Conservation (phyloP, 2,797 vertebrate species). For the Galagoides demidoff region DNA sequence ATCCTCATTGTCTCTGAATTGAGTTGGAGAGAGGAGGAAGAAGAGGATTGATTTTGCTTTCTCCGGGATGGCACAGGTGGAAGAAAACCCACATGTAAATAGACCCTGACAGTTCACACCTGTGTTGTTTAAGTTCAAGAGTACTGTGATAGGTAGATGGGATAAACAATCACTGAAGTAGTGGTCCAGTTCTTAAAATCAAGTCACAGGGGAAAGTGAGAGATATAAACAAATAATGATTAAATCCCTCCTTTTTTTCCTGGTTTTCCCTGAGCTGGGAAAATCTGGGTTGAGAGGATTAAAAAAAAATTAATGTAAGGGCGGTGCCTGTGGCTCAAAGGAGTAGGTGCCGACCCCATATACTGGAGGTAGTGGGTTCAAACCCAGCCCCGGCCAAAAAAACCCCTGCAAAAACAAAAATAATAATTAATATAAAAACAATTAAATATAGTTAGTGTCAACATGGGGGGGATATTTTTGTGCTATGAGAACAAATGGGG, state of each 20-base stretch:
- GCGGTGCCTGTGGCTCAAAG: no score
- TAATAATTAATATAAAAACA: not conserved
- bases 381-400: no score
- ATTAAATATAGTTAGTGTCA: not conserved
- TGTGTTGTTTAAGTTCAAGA: not conserved
- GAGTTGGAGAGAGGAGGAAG: not conserved
- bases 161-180: not conserved
- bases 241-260: not conserved
- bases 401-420: no score
- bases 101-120: not conserved
- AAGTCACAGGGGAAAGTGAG: not conserved
- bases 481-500: not conserved
- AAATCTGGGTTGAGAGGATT: not conserved
- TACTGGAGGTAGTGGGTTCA: no score
- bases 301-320: no score
- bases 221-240: not conserved
- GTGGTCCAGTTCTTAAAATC: not conserved
- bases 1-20: not conserved
- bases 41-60: not conserved
- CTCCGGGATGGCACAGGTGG: not conserved
- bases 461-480: not conserved
- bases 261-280: not conserved
- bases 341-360: no score
- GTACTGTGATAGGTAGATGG: not conserved
- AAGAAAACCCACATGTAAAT: not conserved